phyloP scores from a whole-genome alignment of 2,113 vertebrate genomes.

The Gymnarchus niloticus region DNA sequence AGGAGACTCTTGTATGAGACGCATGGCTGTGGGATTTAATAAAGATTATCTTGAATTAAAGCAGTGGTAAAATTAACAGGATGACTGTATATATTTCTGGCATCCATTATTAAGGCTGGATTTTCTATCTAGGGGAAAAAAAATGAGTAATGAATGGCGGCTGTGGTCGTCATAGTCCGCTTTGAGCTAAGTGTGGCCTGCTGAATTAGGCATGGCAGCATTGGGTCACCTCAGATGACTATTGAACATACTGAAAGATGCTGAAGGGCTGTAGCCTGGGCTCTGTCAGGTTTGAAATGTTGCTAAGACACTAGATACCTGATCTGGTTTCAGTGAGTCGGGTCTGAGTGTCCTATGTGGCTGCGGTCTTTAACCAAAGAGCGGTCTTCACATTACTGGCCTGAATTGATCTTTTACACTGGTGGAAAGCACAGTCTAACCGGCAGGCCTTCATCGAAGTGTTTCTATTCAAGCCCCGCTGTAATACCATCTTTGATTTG shows the following conservation, averaged over 20 bases:
- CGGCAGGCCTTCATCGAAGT: not conserved
- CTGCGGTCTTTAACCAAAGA: not conserved
- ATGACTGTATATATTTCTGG: not conserved
- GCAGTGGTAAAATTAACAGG: not conserved
- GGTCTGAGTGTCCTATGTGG: not conserved
- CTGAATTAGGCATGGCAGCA: not conserved
- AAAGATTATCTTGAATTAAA: not conserved
- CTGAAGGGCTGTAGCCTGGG: too few relatives aligned
- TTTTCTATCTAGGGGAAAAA: not conserved
- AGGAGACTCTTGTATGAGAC: not conserved
- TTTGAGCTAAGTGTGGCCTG: not conserved
- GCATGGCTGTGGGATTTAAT: not conserved
- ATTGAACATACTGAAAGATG: not conserved
- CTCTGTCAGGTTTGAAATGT: not conserved
- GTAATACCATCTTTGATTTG: conserved; percentile 11
- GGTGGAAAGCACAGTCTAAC: not conserved
- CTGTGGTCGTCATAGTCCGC: not conserved
- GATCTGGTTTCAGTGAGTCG: too few relatives aligned
- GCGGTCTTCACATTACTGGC: not conserved
- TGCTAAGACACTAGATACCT: not conserved
- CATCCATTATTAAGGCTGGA: not conserved
- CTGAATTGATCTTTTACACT: not conserved
- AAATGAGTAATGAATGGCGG: not conserved
- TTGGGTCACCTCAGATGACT: not conserved
- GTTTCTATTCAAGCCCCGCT: not conserved